These are phyloP conservation scores for Hedya salicella DNA, from an alignment of 2,888 invertebrate genomes.

Conservation along the genomic window DNA sequence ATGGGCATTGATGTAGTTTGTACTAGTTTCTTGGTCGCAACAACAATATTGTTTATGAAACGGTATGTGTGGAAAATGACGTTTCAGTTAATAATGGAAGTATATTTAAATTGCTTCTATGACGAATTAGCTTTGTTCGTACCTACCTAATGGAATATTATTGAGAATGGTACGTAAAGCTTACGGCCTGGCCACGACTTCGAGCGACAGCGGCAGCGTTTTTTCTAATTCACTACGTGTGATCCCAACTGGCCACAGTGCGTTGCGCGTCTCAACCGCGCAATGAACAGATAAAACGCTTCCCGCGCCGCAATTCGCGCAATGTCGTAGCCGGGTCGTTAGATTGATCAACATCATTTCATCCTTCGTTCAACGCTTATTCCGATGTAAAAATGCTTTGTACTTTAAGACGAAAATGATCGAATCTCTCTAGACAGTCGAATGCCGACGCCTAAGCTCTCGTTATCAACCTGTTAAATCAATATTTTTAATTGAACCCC, in stretches of 20 bases:
- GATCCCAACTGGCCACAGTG: too few species aligned
- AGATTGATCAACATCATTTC: too few species aligned
- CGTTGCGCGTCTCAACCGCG: too few species aligned
- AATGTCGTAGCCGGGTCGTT: too few species aligned
- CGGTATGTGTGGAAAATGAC: background rate
- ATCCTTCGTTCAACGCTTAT: background rate
- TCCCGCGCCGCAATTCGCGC: too few species aligned
- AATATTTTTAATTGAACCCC: conserved; percentile 20
- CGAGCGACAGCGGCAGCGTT: too few species aligned
- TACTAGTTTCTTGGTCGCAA: conserved; percentile 6
- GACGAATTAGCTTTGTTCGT: background rate
- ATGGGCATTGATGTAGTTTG: conserved; percentile 6
- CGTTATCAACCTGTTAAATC: conserved; percentile 13
- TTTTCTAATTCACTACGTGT: too few species aligned
- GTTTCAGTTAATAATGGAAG: conserved; percentile 6
- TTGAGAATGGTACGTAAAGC: too few species aligned
- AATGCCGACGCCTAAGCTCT: background rate
- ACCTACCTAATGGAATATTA: background rate
- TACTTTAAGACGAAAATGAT: background rate
- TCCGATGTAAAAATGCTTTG: background rate
- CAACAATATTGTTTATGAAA: conserved; percentile 16
- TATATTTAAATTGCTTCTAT: background rate
- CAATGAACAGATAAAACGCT: too few species aligned
- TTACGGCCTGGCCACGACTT: too few species aligned
- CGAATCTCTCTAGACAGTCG: background rate